Base-by-base conservation (phyloP, 2,888 invertebrate species). In the Meganola albula region DNA sequence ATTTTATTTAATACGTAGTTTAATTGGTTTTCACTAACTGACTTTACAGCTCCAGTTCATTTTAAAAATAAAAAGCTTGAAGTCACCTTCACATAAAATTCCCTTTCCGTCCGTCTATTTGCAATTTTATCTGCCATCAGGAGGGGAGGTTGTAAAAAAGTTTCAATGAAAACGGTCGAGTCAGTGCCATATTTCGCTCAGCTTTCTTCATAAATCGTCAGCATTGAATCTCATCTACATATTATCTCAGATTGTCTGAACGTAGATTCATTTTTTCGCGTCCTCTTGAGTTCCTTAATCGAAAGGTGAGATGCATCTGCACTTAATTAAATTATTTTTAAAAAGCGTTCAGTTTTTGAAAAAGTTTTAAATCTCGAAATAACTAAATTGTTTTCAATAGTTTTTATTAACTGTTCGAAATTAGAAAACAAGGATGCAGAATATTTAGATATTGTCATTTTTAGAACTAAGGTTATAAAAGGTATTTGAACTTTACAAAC, bases 171-270 rank as follows among this genome's bases (percentile, higher is more conserved):
- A 72, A 71, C 70, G 72, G 72, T 69, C 68, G 65, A 65, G 65
- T 51, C 62, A 46, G 43, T 53, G 76, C 77, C 73, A 76, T 79
- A 78, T 78, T 78, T 76, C 60, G 70, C 63, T 63, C 63, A 63
- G 70, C 69, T 73, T 74, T 76, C 77, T 72, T 74, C 74, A 77
- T 79, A 79, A 82, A 79, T 79, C 74, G 73, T 71, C 67, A 71
- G 64, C 67, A 69, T 72, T 58, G 62, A 64, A 58, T 59, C 70
- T 75, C 72, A 77, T 79, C 74, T 77, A 71, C 76, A 79, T 78
- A 78, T 73, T 68, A n/a, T 66, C 58, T 50, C 51, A 63, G 60
- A 65, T 67, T 63, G 61, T 55, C 52, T 53, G 48, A 51, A 51
- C 51, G 54, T 51, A 54, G 47, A 54, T 53, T 53, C 34, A 43